phyloP scores from a whole-genome alignment of 2,113 vertebrate species.

The Salminus brasiliensis region DNA sequence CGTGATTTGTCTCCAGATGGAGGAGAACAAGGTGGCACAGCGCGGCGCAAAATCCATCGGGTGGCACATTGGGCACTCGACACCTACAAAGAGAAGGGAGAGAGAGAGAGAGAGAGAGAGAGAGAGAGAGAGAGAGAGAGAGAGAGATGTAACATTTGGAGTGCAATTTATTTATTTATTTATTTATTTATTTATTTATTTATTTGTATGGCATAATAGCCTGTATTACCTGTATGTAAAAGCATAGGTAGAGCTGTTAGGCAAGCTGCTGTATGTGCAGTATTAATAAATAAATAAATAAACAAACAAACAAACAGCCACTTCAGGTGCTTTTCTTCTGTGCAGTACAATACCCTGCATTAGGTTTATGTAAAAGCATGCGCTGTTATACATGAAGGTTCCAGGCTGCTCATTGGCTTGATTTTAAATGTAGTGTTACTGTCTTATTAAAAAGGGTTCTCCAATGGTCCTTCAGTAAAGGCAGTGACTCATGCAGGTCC shows the following conservation, averaged over 20 bases:
- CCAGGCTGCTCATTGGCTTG: too few species aligned
- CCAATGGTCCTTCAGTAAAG: too few species aligned
- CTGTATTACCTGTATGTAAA: not conserved
- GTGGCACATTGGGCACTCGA: slow-evolving; percentile 73
- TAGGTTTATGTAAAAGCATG: too few species aligned
- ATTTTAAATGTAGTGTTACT: too few species aligned
- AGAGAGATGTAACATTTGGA: slow-evolving; percentile 1
- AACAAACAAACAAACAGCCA: too few species aligned
- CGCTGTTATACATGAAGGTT: too few species aligned
- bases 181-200: not conserved
- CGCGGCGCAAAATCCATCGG: slow-evolving; percentile 78
- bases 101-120: too few species aligned
- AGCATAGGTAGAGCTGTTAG: not conserved
- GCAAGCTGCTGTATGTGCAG: not conserved
- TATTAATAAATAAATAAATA: not conserved
- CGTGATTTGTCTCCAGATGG: slow-evolving; percentile 76
- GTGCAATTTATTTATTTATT: not conserved
- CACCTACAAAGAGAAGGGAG: slow-evolving; percentile 69
- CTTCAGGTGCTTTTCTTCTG: not conserved
- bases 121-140: slow-evolving; percentile 27
- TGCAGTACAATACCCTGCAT: too few species aligned
- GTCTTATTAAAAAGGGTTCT: too few species aligned
- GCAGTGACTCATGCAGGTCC: too few species aligned
- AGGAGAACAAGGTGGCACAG: slow-evolving; percentile 72
- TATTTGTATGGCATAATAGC: too few species aligned